phyloP scores from a whole-genome alignment of 2,888 invertebrate species.

The Taphrorychus bicolor region DNA sequence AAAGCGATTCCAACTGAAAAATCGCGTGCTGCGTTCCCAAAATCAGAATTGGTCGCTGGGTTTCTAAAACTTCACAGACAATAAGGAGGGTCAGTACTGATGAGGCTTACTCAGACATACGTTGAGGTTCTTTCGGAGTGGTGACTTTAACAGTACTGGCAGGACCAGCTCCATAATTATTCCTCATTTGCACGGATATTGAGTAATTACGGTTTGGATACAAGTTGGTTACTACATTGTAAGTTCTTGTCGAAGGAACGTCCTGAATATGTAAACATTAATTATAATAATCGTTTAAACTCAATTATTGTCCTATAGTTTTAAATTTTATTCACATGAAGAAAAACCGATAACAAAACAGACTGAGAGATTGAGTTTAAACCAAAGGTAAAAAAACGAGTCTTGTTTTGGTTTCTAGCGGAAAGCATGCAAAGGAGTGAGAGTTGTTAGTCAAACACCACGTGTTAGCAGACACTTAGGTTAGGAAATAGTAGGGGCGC shows the following conservation, averaged over 20 bases:
- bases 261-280: too few species aligned
- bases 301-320: too few species aligned
- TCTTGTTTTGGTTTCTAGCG: too few species aligned
- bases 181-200: slow-evolving; percentile 81
- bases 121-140: slow-evolving; percentile 71
- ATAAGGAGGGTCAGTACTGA: not conserved
- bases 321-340: too few species aligned
- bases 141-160: slow-evolving; percentile 68
- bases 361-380: too few species aligned
- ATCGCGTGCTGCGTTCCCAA: slow-evolving; percentile 74
- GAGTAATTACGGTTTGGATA: slow-evolving; percentile 75
- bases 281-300: too few species aligned
- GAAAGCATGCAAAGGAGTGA: slow-evolving; percentile 12
- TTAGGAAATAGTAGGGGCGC: not conserved
- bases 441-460: slow-evolving; percentile 22
- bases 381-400: too few species aligned
- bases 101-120: slow-evolving; percentile 59
- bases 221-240: slow-evolving; percentile 81
- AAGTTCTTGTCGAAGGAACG: slow-evolving; percentile 73
- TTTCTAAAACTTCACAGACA: slow-evolving; percentile 65
- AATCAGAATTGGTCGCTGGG: slow-evolving; percentile 73
- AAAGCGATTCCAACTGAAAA: slow-evolving; percentile 71
- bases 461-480: slow-evolving; percentile 4
- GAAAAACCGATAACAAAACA: too few species aligned
- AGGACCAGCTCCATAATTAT: slow-evolving; percentile 82